A percentile compares a stretch with the other conserved stretches of the same genome.
Conservation (phyloP, 2,113 vertebrate genomes). For the Mus pahari region DNA sequence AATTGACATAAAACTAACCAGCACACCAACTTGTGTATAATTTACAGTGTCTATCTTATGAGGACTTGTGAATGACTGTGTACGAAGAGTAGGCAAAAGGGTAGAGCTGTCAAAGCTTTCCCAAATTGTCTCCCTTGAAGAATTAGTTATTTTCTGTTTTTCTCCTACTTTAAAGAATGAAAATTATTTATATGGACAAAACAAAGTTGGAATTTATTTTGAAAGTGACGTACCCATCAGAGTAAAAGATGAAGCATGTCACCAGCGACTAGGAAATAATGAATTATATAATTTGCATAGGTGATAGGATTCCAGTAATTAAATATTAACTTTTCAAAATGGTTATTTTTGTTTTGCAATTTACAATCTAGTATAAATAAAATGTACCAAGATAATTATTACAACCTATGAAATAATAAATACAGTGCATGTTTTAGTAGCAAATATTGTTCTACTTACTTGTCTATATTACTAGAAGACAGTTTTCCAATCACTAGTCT, state of each 20-base stretch:
- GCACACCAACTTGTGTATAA: neutral
- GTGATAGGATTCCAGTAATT: conserved; percentile 23
- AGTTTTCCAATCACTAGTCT: neutral
- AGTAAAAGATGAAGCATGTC: neutral
- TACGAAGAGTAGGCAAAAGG: neutral
- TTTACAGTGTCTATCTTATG: neutral
- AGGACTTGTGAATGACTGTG: neutral
- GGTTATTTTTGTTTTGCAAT: neutral
- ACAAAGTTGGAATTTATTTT: neutral
- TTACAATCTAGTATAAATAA: neutral
- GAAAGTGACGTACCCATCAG: neutral
- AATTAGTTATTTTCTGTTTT: neutral
- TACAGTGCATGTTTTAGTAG: neutral
- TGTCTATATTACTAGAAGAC: neutral
- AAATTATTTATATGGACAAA: neutral
- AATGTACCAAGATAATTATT: neutral
- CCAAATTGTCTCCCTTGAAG: neutral
- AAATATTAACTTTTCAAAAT: neutral
- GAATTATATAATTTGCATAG: neutral
- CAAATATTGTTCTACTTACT: neutral
- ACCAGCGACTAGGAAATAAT: neutral
- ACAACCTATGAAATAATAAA: neutral
- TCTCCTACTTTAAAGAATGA: neutral
- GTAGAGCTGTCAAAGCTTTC: neutral
- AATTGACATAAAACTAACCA: neutral